phyloP scores from a whole-genome alignment of 2,797 vertebrate species.

The Masticophis lateralis region DNA sequence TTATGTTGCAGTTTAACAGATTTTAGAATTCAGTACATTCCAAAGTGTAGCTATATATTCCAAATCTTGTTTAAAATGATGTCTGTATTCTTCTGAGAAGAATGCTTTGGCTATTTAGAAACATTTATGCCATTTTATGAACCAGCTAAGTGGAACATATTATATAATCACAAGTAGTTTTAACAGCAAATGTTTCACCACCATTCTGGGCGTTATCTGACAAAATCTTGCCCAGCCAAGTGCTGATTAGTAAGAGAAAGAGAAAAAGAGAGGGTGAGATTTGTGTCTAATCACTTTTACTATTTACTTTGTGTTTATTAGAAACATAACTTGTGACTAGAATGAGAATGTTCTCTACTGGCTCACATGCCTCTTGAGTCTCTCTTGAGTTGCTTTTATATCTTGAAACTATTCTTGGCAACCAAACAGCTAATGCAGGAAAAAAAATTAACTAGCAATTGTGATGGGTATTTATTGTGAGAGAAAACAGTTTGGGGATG shows the following conservation, averaged over 20 bases:
- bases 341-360: not conserved
- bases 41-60: not conserved
- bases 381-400: not conserved
- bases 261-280: not conserved
- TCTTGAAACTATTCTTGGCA: conserved; percentile 22
- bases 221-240: not conserved
- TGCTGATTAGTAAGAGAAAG: not conserved
- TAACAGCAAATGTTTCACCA: not conserved
- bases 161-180: not conserved
- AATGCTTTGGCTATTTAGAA: not conserved
- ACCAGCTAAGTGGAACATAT: not conserved
- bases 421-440: not conserved
- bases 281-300: not conserved
- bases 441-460: not conserved
- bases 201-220: not conserved
- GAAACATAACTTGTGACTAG: not conserved
- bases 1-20: not conserved
- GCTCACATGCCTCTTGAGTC: not conserved
- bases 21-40: not conserved
- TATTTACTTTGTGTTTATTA: not conserved
- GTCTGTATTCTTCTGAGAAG: not conserved
- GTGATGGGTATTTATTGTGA: not conserved
- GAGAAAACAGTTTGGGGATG: not conserved
- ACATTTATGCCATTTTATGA: not conserved
- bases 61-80: not conserved